Evolutionary conservation across 2,113 vertebrate species (phyloP).

Genomic region (Archocentrus centrarchus): DNA sequence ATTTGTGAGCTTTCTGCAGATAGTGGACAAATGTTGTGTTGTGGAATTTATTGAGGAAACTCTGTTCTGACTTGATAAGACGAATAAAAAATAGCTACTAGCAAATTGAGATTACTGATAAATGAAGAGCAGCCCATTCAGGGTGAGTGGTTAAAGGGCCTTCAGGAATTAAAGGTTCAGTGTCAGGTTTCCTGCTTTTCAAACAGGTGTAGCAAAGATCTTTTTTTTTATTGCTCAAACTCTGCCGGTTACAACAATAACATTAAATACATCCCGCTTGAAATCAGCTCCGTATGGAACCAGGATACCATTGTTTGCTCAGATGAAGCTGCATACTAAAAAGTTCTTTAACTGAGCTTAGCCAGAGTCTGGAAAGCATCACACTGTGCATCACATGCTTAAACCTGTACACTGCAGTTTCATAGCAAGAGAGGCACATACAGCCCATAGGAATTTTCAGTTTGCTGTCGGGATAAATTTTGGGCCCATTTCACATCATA

Average conservation of each 20-base stretch:
- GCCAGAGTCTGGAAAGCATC: slow-evolving; percentile 30
- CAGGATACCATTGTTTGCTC: slow-evolving; percentile 24
- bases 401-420: background rate
- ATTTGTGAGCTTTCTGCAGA: background rate
- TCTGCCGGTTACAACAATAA: background rate
- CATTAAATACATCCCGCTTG: background rate
- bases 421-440: background rate
- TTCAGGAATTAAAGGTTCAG: background rate
- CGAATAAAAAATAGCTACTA: background rate
- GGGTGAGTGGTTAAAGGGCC: background rate
- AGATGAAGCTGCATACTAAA: background rate
- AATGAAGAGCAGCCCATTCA: background rate
- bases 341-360: slow-evolving; percentile 5
- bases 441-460: background rate
- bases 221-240: background rate
- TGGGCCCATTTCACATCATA: background rate
- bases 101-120: background rate
- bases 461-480: background rate
- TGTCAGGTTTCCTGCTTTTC: background rate
- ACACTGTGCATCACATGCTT: background rate
- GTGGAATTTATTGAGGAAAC: background rate
- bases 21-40: background rate
- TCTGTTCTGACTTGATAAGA: background rate
- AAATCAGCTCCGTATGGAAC: slow-evolving; percentile 18
- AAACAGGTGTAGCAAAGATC: background rate